Percentiles rank a stretch among this genome's conserved stretches.
Evolutionary conservation across 2,797 vertebrate genomes (phyloP).

Genomic region (Notolabrus celidotus): DNA sequence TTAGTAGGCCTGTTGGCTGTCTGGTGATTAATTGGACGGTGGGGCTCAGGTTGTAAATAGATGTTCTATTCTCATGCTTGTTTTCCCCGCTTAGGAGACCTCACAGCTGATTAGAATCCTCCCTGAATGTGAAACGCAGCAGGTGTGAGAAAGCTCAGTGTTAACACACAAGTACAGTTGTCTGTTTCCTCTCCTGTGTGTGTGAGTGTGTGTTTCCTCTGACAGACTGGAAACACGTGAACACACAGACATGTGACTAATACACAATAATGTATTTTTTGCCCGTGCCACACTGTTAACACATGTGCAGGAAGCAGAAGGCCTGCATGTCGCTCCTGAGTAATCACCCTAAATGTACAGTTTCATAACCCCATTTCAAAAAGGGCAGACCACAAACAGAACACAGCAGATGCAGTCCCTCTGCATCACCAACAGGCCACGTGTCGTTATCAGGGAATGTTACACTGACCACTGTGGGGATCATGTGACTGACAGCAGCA

Average conservation of each 20-base stretch:
- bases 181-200: constrained; percentile 21
- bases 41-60: constrained; percentile 75
- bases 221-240: constrained; percentile 31
- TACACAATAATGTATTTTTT: constrained; percentile 23
- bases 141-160: constrained; percentile 58
- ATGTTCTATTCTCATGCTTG: constrained; percentile 70
- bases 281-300: background rate
- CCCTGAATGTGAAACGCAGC: constrained; percentile 56
- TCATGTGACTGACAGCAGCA: constrained; percentile 5
- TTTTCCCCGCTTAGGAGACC: constrained; percentile 53
- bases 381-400: constrained; percentile 28
- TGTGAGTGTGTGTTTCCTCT: constrained; percentile 1
- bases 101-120: constrained; percentile 59
- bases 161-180: constrained; percentile 34
- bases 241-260: constrained; percentile 25
- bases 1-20: constrained; percentile 59
- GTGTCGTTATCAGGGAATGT: background rate
- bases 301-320: constrained; percentile 6
- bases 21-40: constrained; percentile 66
- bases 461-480: background rate
- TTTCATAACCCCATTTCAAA: constrained; percentile 16
- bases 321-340: constrained; percentile 15
- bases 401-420: constrained; percentile 10
- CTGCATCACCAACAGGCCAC: constrained; percentile 20
- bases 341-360: constrained; percentile 21